phyloP scores from a whole-genome alignment of 2,113 vertebrate genomes.

The Solea senegalensis region DNA sequence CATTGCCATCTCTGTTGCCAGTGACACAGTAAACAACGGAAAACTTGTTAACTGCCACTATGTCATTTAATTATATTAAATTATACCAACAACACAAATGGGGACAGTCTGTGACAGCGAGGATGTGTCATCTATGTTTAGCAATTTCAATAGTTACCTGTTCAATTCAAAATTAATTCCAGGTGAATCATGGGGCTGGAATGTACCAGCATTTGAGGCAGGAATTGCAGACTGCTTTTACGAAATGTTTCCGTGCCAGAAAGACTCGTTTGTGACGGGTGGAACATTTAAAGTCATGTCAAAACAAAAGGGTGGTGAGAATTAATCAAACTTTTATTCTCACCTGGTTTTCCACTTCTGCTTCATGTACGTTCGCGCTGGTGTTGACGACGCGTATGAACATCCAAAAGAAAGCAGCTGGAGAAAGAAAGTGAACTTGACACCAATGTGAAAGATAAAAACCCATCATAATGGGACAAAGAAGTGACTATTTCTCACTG shows the following conservation, averaged over 20 bases:
- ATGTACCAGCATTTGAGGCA: background rate
- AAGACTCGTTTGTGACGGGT: slow-evolving; percentile 16
- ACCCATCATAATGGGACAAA: background rate
- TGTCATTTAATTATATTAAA: no score
- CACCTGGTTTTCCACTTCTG: slow-evolving; percentile 56
- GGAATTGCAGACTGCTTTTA: background rate
- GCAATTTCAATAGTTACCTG: background rate
- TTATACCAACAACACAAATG: no score
- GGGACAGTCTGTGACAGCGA: no score
- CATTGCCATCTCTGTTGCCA: no score
- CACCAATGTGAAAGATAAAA: background rate
- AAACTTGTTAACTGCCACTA: no score
- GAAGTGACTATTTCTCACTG: slow-evolving; percentile 50
- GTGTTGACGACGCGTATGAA: slow-evolving; percentile 20
- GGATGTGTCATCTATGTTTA: background rate
- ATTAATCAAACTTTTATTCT: background rate
- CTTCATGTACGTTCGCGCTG: background rate
- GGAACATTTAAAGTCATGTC: slow-evolving; percentile 11
- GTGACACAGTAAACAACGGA: no score
- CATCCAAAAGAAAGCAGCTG: slow-evolving; percentile 76
- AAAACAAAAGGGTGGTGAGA: background rate
- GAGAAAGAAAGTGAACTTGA: background rate
- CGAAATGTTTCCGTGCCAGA: background rate
- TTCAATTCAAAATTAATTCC: background rate
- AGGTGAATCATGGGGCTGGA: slow-evolving; percentile 4